These are phyloP conservation scores for Salvelinus fontinalis DNA, from an alignment of 2,113 vertebrate genomes.

Conservation along the genomic window DNA sequence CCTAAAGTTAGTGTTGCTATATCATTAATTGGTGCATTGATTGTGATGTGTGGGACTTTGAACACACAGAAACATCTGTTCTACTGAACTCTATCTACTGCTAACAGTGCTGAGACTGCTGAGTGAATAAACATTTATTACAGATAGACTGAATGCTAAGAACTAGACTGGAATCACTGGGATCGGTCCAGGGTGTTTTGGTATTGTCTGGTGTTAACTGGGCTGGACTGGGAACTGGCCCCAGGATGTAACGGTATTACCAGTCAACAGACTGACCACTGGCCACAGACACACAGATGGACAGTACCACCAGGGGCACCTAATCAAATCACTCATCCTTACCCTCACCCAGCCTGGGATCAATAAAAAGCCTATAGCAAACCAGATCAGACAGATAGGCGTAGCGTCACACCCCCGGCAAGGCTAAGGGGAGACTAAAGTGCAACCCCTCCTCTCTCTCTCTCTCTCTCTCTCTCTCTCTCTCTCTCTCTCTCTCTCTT, in stretches of 20 bases:
- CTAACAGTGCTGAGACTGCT: not conserved
- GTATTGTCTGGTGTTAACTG: slow-evolving; percentile 37
- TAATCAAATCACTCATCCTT: not conserved
- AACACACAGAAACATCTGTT: no score
- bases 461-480: slow-evolving; percentile 16
- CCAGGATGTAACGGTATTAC: slow-evolving; percentile 28
- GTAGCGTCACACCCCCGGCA: slow-evolving; percentile 56
- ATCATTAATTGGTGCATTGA: not conserved
- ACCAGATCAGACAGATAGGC: slow-evolving; percentile 59
- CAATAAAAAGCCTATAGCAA: slow-evolving; percentile 53
- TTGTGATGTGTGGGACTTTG: not conserved
- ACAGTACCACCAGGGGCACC: slow-evolving; percentile 52
- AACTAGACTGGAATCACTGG: slow-evolving; percentile 5
- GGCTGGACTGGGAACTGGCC: slow-evolving; percentile 5
- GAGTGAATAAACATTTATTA: not conserved
- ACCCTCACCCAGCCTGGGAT: slow-evolving; percentile 43
- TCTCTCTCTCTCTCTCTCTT: not conserved
- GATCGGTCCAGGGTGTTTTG: slow-evolving; percentile 13
- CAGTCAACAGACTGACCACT: slow-evolving; percentile 35
- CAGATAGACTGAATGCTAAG: not conserved
- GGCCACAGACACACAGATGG: slow-evolving; percentile 67
- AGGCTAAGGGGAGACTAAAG: slow-evolving; percentile 23
- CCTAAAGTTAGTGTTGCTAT: not conserved
- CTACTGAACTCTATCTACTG: no score
- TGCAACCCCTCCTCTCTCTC: slow-evolving; percentile 31